Conservation (phyloP, 2,888 invertebrate species). For the Epirrhoe alternata region DNA sequence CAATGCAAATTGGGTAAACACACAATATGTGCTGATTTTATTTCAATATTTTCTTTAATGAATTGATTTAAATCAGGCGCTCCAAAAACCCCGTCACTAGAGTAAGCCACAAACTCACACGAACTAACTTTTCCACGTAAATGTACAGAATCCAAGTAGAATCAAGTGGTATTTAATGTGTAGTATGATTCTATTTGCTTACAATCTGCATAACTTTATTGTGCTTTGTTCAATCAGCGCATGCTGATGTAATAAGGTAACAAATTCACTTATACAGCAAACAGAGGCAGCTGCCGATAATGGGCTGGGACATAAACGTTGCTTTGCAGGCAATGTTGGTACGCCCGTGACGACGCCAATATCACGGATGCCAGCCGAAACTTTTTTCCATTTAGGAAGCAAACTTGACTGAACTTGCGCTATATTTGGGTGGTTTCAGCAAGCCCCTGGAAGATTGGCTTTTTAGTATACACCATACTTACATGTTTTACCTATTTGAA, state of each 20-base stretch:
- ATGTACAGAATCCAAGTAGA: neutral
- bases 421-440: conserved; percentile 29
- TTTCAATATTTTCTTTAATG: neutral
- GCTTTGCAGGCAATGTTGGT: conserved; percentile 44
- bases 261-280: conserved; percentile 38
- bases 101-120: too few relatives aligned
- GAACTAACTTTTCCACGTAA: neutral
- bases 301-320: conserved; percentile 49
- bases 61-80: neutral
- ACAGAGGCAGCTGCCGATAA: conserved; percentile 54
- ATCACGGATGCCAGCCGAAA: conserved; percentile 43
- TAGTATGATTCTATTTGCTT: neutral
- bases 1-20: neutral
- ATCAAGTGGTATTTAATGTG: neutral
- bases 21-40: neutral
- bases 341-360: conserved; percentile 37
- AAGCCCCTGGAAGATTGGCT: conserved; percentile 12
- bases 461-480: conserved; percentile 3
- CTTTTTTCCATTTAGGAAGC: conserved; percentile 43
- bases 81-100: too few relatives aligned
- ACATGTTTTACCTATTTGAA: neutral
- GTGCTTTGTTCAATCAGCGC: neutral
- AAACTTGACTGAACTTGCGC: conserved; percentile 30
- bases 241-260: conserved; percentile 4
- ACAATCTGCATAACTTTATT: neutral